Evolutionary conservation across 2,888 invertebrate species (phyloP).

Genomic region (Dione vanillae): DNA sequence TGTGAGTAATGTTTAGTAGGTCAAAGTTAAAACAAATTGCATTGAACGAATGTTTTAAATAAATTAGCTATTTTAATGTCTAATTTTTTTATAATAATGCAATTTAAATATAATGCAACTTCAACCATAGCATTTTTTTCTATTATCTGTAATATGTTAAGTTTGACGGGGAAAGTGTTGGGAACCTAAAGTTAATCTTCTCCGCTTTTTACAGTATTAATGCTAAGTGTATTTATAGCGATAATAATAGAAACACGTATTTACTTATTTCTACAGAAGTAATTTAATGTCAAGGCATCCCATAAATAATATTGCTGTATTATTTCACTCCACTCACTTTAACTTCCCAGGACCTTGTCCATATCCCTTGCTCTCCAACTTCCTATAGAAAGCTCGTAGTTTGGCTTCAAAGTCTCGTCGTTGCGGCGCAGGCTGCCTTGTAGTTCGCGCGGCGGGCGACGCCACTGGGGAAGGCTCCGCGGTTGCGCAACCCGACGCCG

Average conservation of each 20-base stretch:
- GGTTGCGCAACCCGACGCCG: constrained; percentile 83
- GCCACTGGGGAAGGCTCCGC: constrained; percentile 88
- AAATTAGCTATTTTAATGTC: too few relatives aligned
- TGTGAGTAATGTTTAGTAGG: background rate
- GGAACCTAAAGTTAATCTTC: too few relatives aligned
- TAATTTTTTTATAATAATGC: too few relatives aligned
- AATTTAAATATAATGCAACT: too few relatives aligned
- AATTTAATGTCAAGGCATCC: too few relatives aligned
- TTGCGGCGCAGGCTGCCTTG: constrained; percentile 94
- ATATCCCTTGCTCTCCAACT: constrained; percentile 97
- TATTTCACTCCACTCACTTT: constrained; percentile 87
- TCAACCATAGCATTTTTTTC: background rate
- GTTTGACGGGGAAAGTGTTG: background rate
- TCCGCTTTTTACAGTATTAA: too few relatives aligned
- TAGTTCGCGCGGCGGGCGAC: constrained; percentile 92
- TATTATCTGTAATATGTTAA: background rate
- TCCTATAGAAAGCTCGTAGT: constrained; percentile 95
- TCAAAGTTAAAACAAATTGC: background rate
- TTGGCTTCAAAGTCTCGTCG: constrained; percentile 97
- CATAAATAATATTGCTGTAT: background rate
- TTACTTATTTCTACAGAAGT: too few relatives aligned
- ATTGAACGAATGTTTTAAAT: background rate
- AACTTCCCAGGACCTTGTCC: constrained; percentile 98
- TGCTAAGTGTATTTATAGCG: too few relatives aligned
- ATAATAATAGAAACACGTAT: too few relatives aligned